phyloP scores from a whole-genome alignment of 1,140 invertebrate genomes.

The Scylla paramamosain region DNA sequence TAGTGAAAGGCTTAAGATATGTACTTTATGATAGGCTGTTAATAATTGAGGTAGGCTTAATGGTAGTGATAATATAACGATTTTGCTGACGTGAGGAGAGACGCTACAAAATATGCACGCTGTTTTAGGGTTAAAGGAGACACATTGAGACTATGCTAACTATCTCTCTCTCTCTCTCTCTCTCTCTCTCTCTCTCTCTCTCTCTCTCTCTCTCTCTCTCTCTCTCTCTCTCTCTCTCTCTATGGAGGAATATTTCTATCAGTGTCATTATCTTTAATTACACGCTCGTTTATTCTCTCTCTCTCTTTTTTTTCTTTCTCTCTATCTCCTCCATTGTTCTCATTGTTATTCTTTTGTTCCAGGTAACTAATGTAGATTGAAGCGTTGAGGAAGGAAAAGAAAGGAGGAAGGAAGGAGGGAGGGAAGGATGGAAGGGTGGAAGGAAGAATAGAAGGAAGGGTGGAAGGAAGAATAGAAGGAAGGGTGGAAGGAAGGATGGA shows the following conservation, averaged over 20 bases:
- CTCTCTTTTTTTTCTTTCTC: neutral
- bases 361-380: neutral
- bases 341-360: neutral
- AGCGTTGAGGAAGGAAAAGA: neutral
- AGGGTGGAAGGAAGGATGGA: neutral
- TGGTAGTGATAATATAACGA: too few relatives aligned
- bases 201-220: conserved; percentile 29
- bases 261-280: neutral
- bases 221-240: conserved; percentile 24
- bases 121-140: too few relatives aligned
- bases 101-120: too few relatives aligned
- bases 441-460: neutral
- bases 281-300: neutral
- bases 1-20: too few relatives aligned
- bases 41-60: too few relatives aligned
- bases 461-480: neutral
- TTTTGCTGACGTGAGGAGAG: too few relatives aligned
- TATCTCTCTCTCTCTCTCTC: conserved; percentile 15
- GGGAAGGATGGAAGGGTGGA: neutral
- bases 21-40: too few relatives aligned
- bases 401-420: neutral
- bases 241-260: neutral
- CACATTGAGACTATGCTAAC: neutral
- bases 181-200: conserved; percentile 29
- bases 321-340: neutral